Conservation (phyloP, 2,113 vertebrate genomes). For the Crotalus tigris region DNA sequence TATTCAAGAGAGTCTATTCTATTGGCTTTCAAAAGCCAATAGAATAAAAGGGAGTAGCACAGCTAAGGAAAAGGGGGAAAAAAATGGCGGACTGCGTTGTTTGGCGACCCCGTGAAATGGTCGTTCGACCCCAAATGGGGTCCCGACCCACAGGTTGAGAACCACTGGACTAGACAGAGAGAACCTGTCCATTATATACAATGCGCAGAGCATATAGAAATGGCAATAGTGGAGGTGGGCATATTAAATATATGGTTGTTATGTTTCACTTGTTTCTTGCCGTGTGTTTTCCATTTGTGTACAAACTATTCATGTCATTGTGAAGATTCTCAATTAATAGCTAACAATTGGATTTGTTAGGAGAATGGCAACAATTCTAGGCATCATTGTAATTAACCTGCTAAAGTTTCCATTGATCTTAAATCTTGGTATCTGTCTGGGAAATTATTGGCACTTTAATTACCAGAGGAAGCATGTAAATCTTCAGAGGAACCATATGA, state of each 20-base stretch:
- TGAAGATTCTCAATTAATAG: background rate
- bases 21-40: no score
- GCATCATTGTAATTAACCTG: background rate
- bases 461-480: background rate
- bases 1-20: no score
- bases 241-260: background rate
- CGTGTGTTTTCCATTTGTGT: background rate
- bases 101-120: no score
- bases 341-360: background rate
- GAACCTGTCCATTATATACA: background rate
- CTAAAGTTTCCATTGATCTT: background rate
- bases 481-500: background rate
- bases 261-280: background rate
- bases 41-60: no score
- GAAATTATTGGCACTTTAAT: background rate
- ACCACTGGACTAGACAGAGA: background rate
- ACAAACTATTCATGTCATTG: background rate
- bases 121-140: no score
- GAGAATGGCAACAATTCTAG: background rate
- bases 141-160: no score
- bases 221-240: background rate
- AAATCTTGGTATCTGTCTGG: background rate
- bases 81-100: no score
- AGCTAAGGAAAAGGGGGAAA: no score
- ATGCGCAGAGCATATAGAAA: background rate